Base-by-base conservation (phyloP, 2,113 vertebrate species). In the Callithrix jacchus region DNA sequence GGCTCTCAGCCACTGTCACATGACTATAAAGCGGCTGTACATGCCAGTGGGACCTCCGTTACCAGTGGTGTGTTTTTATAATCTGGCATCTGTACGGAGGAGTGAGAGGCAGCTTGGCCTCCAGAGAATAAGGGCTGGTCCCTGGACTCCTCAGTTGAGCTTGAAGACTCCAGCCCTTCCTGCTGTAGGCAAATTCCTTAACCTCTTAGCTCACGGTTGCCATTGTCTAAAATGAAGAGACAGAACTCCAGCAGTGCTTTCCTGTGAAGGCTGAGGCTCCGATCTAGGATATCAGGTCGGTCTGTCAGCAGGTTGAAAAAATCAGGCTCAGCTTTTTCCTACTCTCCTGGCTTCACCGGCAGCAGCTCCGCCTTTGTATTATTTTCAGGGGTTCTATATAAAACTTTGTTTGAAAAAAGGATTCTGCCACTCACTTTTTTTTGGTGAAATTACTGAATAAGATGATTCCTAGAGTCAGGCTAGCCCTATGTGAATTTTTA, bases 311-410 rank as follows among this genome's bases (percentile, higher is more conserved):
- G 64, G 20, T 6, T 52, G 68, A 64, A 40, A 90, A 86, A 70
- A 56, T 49, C 73, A 16, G 18, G 5, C 20, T 61, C 32, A 83
- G 11, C 14, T 68, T 40, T 79, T 66, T 49, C 61, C 32, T 12
- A 7, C 7, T 5, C 35, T 37, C 37, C 80, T 35, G 18, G 77
- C 52, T 85, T 95, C 91, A 37, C 73, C 92, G 66, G 64, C 12
- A 84, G 73, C 6, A 91, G 35, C 25, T 94, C 49, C 92, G 68
- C 64, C 49, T 90, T 96, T 73, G 52, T 52, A 84, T 71, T 70
- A 84, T 96, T 96, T 93, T 81, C 87, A 49, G 23, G 40, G 14
- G 14, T 79, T 94, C 49, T 95, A 89, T 81, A 70, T 64, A 84
- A 97, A 92, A 76, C 79, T 83, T 66, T 56, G 21, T 42, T 89